phyloP scores from a whole-genome alignment of 2,888 invertebrate genomes.

The Hymenopus coronatus region DNA sequence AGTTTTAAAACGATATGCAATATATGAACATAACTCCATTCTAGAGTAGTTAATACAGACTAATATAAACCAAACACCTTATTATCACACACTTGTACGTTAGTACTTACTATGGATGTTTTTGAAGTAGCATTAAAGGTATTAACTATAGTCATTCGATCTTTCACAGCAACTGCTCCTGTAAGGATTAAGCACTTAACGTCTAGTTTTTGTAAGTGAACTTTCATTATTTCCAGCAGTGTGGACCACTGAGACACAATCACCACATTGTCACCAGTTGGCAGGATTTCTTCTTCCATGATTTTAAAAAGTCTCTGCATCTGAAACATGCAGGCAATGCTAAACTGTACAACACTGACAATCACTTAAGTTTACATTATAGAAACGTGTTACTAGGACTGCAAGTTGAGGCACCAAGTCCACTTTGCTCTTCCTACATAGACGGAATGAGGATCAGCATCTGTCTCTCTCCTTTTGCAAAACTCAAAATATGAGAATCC shows the following conservation, averaged over 20 bases:
- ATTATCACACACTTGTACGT: not conserved
- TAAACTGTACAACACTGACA: not conserved
- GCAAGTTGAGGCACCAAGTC: slow-evolving; percentile 5
- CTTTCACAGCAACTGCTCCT: slow-evolving; percentile 70
- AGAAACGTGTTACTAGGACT: too few species aligned
- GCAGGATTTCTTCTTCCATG: slow-evolving; percentile 53
- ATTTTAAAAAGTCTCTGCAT: slow-evolving; percentile 59
- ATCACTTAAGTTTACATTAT: not conserved
- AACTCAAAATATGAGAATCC: too few species aligned
- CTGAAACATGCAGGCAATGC: slow-evolving; percentile 38
- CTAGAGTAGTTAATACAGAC: too few species aligned
- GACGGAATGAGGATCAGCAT: too few species aligned
- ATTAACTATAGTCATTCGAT: slow-evolving; percentile 66
- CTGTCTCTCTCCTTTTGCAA: too few species aligned
- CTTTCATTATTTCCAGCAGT: slow-evolving; percentile 69
- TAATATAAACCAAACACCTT: too few species aligned
- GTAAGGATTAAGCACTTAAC: slow-evolving; percentile 66
- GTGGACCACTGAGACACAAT: slow-evolving; percentile 94
- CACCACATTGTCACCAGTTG: slow-evolving; percentile 66
- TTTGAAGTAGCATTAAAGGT: slow-evolving; percentile 57
- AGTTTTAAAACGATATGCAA: too few species aligned
- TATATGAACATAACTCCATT: too few species aligned
- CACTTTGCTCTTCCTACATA: too few species aligned
- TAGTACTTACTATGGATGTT: slow-evolving; percentile 38
- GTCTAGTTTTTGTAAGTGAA: slow-evolving; percentile 55